Percentiles rank a stretch among this genome's conserved stretches.
Evolutionary conservation across 2,113 vertebrate species (phyloP).

Genomic region (Diadophis punctatus): DNA sequence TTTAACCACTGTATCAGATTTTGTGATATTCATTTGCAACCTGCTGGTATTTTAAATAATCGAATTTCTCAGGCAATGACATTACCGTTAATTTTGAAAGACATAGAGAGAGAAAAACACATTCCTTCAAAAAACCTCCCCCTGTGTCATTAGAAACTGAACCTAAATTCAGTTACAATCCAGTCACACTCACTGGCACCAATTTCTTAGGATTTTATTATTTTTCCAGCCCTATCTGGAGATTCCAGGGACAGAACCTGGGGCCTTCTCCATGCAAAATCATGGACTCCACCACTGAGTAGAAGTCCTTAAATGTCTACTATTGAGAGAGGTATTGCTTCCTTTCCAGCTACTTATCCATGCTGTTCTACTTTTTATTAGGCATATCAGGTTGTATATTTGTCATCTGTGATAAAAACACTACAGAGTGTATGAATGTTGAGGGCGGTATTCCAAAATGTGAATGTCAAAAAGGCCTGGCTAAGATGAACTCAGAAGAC

Average conservation of each 20-base stretch:
- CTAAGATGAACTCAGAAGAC: not conserved
- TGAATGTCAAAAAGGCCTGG: fast-evolving
- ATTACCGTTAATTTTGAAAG: not conserved
- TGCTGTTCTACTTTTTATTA: slow-evolving; percentile 25
- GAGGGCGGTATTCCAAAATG: fast-evolving
- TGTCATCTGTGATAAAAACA: fast-evolving
- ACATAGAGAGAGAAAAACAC: not conserved
- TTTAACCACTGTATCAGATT: not conserved
- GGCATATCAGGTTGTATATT: fast-evolving
- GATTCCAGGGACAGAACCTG: not conserved
- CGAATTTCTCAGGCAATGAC: not conserved
- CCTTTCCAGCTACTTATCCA: not conserved
- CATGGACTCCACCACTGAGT: not conserved
- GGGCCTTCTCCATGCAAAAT: not conserved
- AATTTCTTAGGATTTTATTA: not conserved
- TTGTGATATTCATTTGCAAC: not conserved
- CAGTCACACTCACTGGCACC: not conserved
- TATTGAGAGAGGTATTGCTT: slow-evolving; percentile 1
- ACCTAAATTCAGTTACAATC: not conserved
- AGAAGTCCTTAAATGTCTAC: not conserved
- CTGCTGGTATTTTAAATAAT: not conserved
- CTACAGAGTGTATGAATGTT: fast-evolving
- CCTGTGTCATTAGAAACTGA: not conserved
- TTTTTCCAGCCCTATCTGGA: not conserved
- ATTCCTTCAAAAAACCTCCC: not conserved